phyloP scores from a whole-genome alignment of 1,140 invertebrate species.

The Ridgeia piscesae region DNA sequence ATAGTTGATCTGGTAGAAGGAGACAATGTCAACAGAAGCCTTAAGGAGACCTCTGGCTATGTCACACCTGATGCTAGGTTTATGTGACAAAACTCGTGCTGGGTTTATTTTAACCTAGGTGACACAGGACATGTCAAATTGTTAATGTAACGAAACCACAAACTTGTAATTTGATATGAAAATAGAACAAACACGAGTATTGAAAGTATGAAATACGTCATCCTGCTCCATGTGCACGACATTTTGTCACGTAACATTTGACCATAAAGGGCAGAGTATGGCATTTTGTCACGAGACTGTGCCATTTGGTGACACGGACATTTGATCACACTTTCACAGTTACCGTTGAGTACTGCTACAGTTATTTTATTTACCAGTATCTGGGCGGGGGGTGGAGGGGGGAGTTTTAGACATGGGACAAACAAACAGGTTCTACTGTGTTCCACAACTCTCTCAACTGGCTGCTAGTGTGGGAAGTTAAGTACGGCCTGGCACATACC shows the following conservation, averaged over 20 bases:
- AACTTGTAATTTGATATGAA: no score
- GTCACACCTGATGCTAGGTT: not conserved
- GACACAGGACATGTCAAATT: not conserved
- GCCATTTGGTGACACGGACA: no score
- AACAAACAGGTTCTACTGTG: not conserved
- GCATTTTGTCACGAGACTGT: no score
- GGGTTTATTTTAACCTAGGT: not conserved
- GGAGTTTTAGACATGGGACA: not conserved
- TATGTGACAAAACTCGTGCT: not conserved
- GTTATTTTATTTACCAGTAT: no score
- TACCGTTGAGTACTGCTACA: no score
- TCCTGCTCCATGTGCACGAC: no score
- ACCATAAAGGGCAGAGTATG: no score
- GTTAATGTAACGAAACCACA: not conserved
- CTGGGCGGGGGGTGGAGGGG: no score
- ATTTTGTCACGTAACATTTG: no score
- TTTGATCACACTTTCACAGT: no score
- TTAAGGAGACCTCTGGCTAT: not conserved
- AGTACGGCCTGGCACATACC: not conserved
- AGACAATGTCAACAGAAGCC: not conserved
- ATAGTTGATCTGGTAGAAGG: not conserved
- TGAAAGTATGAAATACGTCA: no score
- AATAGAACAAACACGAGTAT: no score
- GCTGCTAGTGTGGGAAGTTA: not conserved
- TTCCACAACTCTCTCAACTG: not conserved